Percentiles rank a stretch among this genome's conserved stretches.
Evolutionary conservation across 2,113 vertebrate species (phyloP).

Genomic region (Antechinus flavipes): DNA sequence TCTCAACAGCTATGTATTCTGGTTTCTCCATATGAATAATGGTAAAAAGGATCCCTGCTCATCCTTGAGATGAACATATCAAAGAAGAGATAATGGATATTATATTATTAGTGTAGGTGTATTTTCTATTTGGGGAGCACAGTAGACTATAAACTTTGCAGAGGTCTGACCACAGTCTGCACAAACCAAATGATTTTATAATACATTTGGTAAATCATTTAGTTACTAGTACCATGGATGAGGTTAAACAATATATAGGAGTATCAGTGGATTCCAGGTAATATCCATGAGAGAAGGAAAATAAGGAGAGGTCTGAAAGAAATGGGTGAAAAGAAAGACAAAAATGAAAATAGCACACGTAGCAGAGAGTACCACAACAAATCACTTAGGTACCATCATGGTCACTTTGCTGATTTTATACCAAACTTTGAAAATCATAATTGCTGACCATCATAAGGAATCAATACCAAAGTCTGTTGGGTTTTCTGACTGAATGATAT

Average conservation of each 20-base stretch:
- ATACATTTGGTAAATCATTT: background rate
- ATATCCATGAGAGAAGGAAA: background rate
- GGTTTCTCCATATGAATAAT: slow-evolving; percentile 26
- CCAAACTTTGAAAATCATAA: slow-evolving; percentile 16
- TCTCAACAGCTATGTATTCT: background rate
- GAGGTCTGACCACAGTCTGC: background rate
- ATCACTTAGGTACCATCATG: background rate
- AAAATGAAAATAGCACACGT: background rate
- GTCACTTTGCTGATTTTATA: background rate
- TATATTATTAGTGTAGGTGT: background rate
- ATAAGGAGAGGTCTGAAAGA: background rate
- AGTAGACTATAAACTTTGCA: slow-evolving; percentile 8
- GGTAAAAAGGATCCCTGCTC: background rate
- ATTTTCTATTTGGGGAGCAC: background rate
- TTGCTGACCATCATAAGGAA: background rate
- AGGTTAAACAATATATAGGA: background rate
- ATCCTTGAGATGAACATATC: slow-evolving; percentile 31
- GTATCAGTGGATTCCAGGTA: background rate
- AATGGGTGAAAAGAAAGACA: background rate
- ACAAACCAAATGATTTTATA: slow-evolving; percentile 23
- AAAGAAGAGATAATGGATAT: background rate
- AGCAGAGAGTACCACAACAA: background rate
- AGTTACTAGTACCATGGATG: background rate
- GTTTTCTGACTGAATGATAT: background rate
- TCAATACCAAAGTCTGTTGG: background rate